Evolutionary conservation across 2,113 vertebrate species (phyloP), one percentile per base, ranked within the genome.

Genomic region (Glaucomys volans): DNA sequence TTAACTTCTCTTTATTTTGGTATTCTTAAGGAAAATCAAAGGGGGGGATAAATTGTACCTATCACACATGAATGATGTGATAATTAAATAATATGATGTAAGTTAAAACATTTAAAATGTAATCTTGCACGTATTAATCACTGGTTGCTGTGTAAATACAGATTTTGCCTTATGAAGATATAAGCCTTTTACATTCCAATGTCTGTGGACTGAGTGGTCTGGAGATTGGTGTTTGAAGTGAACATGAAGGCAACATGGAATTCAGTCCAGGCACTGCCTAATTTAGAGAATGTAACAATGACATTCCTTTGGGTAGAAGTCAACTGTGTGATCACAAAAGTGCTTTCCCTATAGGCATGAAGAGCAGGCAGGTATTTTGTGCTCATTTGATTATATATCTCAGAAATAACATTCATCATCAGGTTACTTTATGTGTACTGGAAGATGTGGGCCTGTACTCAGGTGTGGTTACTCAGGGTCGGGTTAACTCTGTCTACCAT

Each of bases 41-140:
- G 4, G 16, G 5, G 6, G 16, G 5, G 37, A 50, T 1, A 6
- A 5, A 10, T 35, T 42, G 7, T 59, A 9, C 26, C 14, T 42
- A 66, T 44, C 94, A 22, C 20, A 62, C 28, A 93, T 3, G 18
- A 20, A 13, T 83, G 8, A 40, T 30, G 22, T 50, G 32, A 72
- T 12, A 67, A 75, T 86, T 79, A 80, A 75, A 40, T 71, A 40
- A 14, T 47, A 40, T 71, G 30, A 14, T 47, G 18, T 2, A n/a
- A 64, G 22, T 44, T 47, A 26, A 59, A 50, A 69, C 16, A 47
- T 72, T 93, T 95, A 44, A 86, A 82, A 64, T 44, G 8, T 0
- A n/a, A 17, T 22, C 7, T 93, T 37, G 24, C 5, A 28, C 24
- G 35, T 35, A 66, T 12, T 74, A 62, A 59, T 18, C 17, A 24